Percentiles rank a stretch among this genome's conserved stretches.
Evolutionary conservation across 2,797 vertebrate genomes (phyloP).

Genomic region (Sebastes glaucus): DNA sequence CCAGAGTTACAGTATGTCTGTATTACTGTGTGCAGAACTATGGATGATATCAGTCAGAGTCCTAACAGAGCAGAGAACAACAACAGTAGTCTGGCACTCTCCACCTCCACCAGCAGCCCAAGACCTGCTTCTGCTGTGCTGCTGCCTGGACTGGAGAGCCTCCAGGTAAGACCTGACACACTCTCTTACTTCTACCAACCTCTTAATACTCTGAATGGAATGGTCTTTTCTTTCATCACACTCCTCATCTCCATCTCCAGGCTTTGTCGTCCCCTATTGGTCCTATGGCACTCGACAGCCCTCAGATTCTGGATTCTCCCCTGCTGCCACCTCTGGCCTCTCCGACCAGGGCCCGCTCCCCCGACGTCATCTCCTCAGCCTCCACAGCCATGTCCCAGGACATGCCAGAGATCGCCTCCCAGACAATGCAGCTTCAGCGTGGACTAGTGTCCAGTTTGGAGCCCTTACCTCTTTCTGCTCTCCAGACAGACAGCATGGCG

Average conservation of each 20-base stretch:
- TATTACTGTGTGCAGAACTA: conserved; percentile 77
- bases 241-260: conserved; percentile 46
- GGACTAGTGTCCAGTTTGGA: conserved; percentile 62
- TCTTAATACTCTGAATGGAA: neutral
- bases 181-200: neutral
- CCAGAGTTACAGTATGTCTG: neutral
- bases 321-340: conserved; percentile 90
- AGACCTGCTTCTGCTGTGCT: conserved; percentile 86
- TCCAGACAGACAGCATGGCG: conserved; percentile 92
- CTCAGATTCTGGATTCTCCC: conserved; percentile 89
- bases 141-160: conserved; percentile 88
- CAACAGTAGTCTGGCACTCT: conserved; percentile 70
- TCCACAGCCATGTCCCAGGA: conserved; percentile 97
- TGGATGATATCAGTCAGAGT: conserved; percentile 90
- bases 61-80: conserved; percentile 85
- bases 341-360: conserved; percentile 93
- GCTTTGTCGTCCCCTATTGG: conserved; percentile 74
- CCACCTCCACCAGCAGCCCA: conserved; percentile 81
- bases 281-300: conserved; percentile 82
- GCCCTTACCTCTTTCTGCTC: conserved; percentile 74
- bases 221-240: neutral
- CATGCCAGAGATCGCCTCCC: conserved; percentile 96
- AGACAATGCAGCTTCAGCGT: conserved; percentile 86
- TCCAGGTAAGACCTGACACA: conserved; percentile 80
- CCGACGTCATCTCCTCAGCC: conserved; percentile 97